Evolutionary conservation across 2,797 vertebrate genomes (phyloP), one percentile per base, ranked within the genome.

Genomic region (Phylloscopus collybita): DNA sequence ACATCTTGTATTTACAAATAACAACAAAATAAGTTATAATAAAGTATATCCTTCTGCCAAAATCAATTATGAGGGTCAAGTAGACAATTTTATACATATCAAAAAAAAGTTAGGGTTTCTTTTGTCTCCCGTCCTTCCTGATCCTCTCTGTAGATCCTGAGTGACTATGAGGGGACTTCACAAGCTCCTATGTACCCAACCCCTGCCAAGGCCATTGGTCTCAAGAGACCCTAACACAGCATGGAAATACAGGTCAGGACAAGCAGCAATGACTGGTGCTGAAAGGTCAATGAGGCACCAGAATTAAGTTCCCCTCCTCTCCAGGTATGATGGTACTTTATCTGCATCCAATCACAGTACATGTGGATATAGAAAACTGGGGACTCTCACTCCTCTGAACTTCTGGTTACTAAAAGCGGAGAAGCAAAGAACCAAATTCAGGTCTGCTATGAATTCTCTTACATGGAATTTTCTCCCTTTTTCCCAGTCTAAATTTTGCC

Each of bases 1-100:
- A 98, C 97, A 98, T 97, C 97, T 98, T 97, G 94, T 98, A 98
- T 98, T 98, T 98, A 98, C 98, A 98, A 96, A 97, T 96, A 97
- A 97, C 94, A 97, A 97, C 93, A 97, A 97, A 98, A 98, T 98
- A 98, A 98, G 96, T 98, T 98, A 98, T 88, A 97, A 97, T 97
- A 98, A 97, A 98, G 96, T 97, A 98, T 97, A 97, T 98, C 96
- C 97, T 98, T 98, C 97, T 93, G 92, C 97, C 93, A 87, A 92
- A 94, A 95, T 94, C 91, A 86, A 76, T 92, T 73, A 80, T 38
- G 80, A 76, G 88, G 88, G 93, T 97, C 90, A 92, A 81, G 61
- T 61, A 83, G 91, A 67, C 74, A 60, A 61, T 79, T 88, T 96
- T 91, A 82, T 64, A 92, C 87, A 92, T 69, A 95, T 69, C 90